Base-by-base conservation (phyloP, 1,140 invertebrate species). In the Planococcus citri region DNA sequence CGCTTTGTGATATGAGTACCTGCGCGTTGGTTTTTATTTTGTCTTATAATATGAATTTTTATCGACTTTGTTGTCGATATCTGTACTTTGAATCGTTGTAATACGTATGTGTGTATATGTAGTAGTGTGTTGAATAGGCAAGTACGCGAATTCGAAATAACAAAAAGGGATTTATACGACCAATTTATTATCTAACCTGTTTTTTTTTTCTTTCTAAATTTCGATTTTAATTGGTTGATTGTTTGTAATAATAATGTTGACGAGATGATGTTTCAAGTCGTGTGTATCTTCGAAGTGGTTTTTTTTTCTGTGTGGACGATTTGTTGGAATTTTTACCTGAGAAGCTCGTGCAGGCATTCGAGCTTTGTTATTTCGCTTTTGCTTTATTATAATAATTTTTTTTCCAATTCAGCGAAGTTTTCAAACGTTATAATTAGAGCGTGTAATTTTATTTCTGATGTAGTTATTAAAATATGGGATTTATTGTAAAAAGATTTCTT, bases 401-500 rank as follows among this genome's bases (percentile, higher is more conserved):
- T 51, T n/a, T 51, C n/a, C n/a, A n/a, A n/a, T n/a, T 51, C n/a
- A 17, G 41, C 17, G 17, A 51, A 6, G 29, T 33, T 3, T 33
- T 3, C 29, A 12, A n/a, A 51, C 17, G 41, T 51, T 51, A 51
- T 51, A 51, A 51, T 51, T 51, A 51, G 41, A 4, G 41, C 41
- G 41, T 51, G 41, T 51, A 51, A 51, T 51, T 51, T 17, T 51
- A 51, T 20, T 51, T 51, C 41, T 9, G 41, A 51, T 51, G 41
- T 51, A 51, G 41, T 51, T 51, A 20, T 17, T 51, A 51, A n/a
- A 51, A 51, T 51, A 51, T 51, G 41, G 41, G 41, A 51, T 51
- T n/a, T 51, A 51, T 51, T 51, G 41, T 51, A 51, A 51, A 51
- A 51, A 51, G 41, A 51, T 51, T 51, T 51, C n/a, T 51, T 51